phyloP scores from a whole-genome alignment of 2,888 invertebrate species.

The Amphipyra berbera region DNA sequence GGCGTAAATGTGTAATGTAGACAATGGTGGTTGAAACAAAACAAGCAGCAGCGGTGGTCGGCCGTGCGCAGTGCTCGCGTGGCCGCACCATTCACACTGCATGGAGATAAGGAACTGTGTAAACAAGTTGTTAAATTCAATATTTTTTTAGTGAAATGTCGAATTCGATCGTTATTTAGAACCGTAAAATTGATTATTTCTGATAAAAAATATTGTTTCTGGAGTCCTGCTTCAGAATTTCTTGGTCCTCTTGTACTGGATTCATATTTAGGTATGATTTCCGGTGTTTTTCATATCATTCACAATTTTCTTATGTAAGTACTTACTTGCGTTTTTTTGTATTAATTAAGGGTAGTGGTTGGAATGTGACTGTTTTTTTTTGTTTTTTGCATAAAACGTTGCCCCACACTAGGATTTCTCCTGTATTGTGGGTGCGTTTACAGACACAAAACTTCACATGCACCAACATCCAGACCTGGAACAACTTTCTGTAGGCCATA shows the following conservation, averaged over 20 bases:
- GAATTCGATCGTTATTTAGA: constrained; percentile 15
- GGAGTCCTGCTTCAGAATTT: neutral
- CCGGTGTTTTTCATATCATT: neutral
- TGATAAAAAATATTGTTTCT: constrained; percentile 30
- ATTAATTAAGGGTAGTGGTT: too few species aligned
- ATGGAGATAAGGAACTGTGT: constrained; percentile 18
- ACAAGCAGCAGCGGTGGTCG: constrained; percentile 23
- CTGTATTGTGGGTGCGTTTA: too few species aligned
- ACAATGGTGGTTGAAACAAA: constrained; percentile 61
- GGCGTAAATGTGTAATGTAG: constrained; percentile 11
- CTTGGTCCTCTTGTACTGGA: neutral
- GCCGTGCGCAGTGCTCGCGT: constrained; percentile 28
- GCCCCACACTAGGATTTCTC: too few species aligned
- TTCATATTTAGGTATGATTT: constrained; percentile 1
- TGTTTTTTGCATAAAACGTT: too few species aligned
- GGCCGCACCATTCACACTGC: constrained; percentile 4
- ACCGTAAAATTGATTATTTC: constrained; percentile 25
- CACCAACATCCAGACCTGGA: too few species aligned
- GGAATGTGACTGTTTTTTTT: neutral
- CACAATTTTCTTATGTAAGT: neutral
- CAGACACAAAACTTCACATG: too few species aligned
- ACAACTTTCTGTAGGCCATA: too few species aligned
- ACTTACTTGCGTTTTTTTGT: too few species aligned
- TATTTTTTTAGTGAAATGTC: constrained; percentile 27
- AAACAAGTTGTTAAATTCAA: constrained; percentile 13